Evolutionary conservation across 1,140 invertebrate species (phyloP).

Genomic region (Anagrus nilaparvatae): DNA sequence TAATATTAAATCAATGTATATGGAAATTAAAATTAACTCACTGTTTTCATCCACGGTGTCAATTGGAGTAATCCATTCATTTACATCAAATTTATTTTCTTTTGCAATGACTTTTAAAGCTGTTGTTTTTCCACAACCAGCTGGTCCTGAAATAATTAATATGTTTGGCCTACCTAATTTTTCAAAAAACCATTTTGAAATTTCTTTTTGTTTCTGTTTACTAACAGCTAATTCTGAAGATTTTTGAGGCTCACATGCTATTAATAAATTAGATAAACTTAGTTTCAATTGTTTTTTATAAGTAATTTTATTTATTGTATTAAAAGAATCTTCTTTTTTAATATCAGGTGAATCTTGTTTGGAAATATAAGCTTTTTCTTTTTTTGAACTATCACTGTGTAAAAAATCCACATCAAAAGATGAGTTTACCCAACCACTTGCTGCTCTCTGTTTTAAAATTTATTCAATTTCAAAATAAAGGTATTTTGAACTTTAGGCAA

Average conservation of each 20-base stretch:
- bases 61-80: constrained; percentile 64
- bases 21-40: constrained; percentile 18
- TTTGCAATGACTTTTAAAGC: constrained; percentile 50
- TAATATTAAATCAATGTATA: background rate
- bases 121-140: constrained; percentile 61
- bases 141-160: constrained; percentile 57
- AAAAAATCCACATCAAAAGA: constrained; percentile 15
- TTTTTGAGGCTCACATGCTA: constrained; percentile 30
- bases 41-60: constrained; percentile 43
- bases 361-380: background rate
- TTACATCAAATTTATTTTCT: constrained; percentile 46
- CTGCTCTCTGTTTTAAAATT: constrained; percentile 14
- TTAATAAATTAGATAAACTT: constrained; percentile 23
- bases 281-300: constrained; percentile 14
- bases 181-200: constrained; percentile 27
- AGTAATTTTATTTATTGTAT: background rate
- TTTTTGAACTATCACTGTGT: constrained; percentile 3
- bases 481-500: too few species aligned
- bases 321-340: constrained; percentile 1
- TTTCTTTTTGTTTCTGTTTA: constrained; percentile 35
- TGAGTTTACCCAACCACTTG: constrained; percentile 12
- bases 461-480: too few species aligned
- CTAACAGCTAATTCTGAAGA: constrained; percentile 31
- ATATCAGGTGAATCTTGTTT: background rate
- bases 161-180: constrained; percentile 42